Evolutionary conservation across 2,113 vertebrate genomes (phyloP).

Genomic region (Hiodon alosoides): DNA sequence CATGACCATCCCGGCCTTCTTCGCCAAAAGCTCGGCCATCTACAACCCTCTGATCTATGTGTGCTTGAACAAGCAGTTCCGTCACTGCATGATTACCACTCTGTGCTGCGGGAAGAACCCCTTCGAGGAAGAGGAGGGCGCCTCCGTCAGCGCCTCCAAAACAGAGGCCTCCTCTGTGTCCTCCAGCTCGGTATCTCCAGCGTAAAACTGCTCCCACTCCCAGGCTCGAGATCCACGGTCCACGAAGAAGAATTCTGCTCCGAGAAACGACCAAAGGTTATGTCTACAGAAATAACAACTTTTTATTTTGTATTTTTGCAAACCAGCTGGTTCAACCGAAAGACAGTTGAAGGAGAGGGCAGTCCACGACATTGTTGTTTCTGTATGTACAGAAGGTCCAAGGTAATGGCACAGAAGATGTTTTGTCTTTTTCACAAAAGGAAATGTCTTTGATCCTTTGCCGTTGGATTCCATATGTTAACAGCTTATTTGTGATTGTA

Average conservation of each 20-base stretch:
- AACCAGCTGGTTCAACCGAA: constrained; percentile 9
- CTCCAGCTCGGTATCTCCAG: constrained; percentile 63
- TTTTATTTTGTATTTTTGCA: background rate
- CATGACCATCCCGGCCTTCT: constrained; percentile 92
- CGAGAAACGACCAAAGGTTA: constrained; percentile 1
- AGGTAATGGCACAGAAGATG: too few relatives aligned
- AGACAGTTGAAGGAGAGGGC: constrained; percentile 8
- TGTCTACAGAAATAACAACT: constrained; percentile 12
- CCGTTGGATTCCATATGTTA: background rate
- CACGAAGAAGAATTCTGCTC: background rate
- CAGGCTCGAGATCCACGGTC: background rate
- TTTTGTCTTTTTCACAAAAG: too few relatives aligned
- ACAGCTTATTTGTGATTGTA: constrained; percentile 11
- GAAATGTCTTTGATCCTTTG: too few relatives aligned
- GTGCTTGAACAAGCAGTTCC: constrained; percentile 98
- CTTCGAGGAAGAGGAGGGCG: constrained; percentile 79
- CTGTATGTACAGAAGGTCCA: constrained; percentile 16
- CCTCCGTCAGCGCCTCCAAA: constrained; percentile 66
- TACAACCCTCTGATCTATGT: constrained; percentile 97
- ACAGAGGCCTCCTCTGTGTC: constrained; percentile 84
- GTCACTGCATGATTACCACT: constrained; percentile 96
- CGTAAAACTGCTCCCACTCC: constrained; percentile 43
- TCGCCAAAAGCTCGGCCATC: constrained; percentile 82
- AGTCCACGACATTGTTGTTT: constrained; percentile 10
- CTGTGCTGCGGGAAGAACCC: constrained; percentile 94